Base-by-base conservation (phyloP, 2,113 vertebrate genomes). In the Macquaria ambigua region DNA sequence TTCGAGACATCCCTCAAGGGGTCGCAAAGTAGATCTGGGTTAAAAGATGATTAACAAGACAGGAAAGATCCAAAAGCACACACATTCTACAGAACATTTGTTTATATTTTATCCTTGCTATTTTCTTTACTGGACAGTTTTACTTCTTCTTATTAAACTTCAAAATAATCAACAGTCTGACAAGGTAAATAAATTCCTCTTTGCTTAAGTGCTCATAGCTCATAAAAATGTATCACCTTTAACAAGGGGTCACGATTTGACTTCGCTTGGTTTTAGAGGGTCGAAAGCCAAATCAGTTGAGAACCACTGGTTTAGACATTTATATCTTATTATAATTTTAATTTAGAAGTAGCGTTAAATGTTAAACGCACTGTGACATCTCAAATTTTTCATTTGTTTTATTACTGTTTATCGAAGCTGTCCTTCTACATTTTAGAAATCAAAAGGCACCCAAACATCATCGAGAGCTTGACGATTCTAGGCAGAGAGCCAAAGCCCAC, bases 401-500 rank as follows among this genome's bases (percentile, higher is more conserved):
- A 39, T 59, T 23, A 16, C 50, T 71, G 79, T 86, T 92, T 79
- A 83, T 31, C 52, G 41, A 72, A 79, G 50, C 21, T n/a, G n/a
- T 71, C 15, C 8, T 85, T 58, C 78, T 55, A 18, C 56, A 73
- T 76, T 66, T 46, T 46, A 48, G 50, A 79, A 85, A 70, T 89
- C n/a, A 74, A 76, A 84, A 75, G 46, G 61, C 28, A 6, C 37
- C 59, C 4, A 28, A 87, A 83, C 82, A 39, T 69, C 79, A 71
- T 90, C 63, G 68, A 53, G 72, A 73, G 63, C 56, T 56, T 75
- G 80, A 79, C 28, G 71, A 59, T 72, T 92, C 83, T 21, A 91
- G 95, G 95, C 92, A 75, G 50, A 6, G 78, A 76, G 95, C 94
- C 94, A 95, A 92, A 85, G 71, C 87, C 63, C 58, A 69, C 87